Base-by-base conservation (phyloP, 2,797 vertebrate genomes). In the Anguilla pacifica region DNA sequence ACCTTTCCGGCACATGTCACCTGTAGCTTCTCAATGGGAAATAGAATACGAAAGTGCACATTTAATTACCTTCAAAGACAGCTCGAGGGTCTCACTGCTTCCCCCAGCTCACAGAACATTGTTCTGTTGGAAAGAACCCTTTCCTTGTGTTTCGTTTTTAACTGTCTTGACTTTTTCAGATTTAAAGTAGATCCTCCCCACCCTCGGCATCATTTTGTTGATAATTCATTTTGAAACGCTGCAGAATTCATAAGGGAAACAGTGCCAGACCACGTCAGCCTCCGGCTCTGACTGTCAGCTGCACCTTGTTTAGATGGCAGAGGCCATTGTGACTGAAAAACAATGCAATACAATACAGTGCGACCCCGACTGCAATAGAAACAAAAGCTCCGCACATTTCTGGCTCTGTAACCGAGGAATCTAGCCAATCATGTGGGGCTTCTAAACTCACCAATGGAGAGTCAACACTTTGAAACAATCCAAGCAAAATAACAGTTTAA, bases 281-380 rank as follows among this genome's bases (percentile, higher is more conserved):
- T 13, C 35, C 74, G 22, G 17, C 15, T 39, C 35, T 2, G 31
- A 19, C 35, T 39, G 15, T 6, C 74, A 79, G 74, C 74, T 79
- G 74, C 74, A 79, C 13, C 74, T 17, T 46, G 35, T 43, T 43
- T 46, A 79, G 74, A 19, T 46, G 31, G 39, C 1, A 2, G 39
- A 39, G 74, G 35, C 39, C 35, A 22, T 74, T 43, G 74, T 46
- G 74, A 13, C 46, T 31, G 13, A 17, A 79, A 43, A 39, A 43
- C 39, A 79, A 79, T 79, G 35, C 39, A 79, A 79, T 46, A 79
- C 74, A 79, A 79, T 35, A 77, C 72, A 77, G 31, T 19, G 22
- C 74, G 46, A 51, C 28, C 15, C 43, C 46, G 10, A 10, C 79
- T 49, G 25, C 79, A 82, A n/a, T 10, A 82, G 46, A 82, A 49